Percentiles rank a stretch among this genome's conserved stretches.
phyloP scores from a whole-genome alignment of 2,888 invertebrate genomes.

The Pachycephus smyrnensis region DNA sequence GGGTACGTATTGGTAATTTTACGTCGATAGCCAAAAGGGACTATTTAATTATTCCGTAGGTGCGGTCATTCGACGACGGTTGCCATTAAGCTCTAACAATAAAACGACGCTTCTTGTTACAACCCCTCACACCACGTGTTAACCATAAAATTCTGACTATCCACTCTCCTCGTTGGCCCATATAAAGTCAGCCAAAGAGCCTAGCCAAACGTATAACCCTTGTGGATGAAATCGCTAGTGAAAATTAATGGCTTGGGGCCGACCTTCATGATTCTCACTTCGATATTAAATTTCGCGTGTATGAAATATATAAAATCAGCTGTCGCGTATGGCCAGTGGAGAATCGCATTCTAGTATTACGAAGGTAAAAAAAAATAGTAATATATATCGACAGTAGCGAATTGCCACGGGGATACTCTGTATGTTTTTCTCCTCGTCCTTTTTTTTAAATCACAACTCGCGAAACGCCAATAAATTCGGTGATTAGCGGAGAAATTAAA shows the following conservation, averaged over 20 bases:
- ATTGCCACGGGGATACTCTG: background rate
- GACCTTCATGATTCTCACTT: background rate
- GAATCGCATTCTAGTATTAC: background rate
- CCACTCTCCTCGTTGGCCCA: conserved; percentile 1
- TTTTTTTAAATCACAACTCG: background rate
- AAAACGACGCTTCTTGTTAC: conserved; percentile 23
- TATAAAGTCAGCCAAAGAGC: conserved; percentile 1
- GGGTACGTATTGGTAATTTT: background rate
- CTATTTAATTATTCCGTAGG: conserved; percentile 10
- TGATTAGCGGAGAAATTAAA: background rate
- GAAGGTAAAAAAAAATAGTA: background rate
- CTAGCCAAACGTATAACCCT: background rate
- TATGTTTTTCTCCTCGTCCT: background rate
- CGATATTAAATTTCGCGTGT: background rate
- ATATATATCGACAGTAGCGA: background rate
- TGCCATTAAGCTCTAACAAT: conserved; percentile 22
- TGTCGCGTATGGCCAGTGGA: background rate
- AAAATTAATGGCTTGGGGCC: background rate
- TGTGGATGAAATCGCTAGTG: background rate
- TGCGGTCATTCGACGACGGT: conserved; percentile 9
- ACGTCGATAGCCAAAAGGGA: conserved; percentile 3
- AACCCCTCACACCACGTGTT: conserved; percentile 18
- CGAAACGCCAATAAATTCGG: background rate
- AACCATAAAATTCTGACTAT: conserved; percentile 22
- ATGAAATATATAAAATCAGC: background rate